Base-by-base conservation (phyloP, 1,140 invertebrate genomes). In the Rhizoglyphus robini region DNA sequence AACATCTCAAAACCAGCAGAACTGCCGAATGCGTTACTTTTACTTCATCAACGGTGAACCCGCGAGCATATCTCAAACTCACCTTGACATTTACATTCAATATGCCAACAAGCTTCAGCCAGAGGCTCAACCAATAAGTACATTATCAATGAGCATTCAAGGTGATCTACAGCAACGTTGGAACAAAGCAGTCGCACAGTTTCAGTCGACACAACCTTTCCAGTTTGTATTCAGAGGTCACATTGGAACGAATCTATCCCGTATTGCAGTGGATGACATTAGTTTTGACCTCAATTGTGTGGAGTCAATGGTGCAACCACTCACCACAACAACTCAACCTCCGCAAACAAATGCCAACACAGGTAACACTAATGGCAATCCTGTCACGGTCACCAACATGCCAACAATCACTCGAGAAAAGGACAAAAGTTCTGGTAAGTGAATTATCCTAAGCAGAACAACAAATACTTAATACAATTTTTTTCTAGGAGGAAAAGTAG, bases 211-310 rank as follows among this genome's bases (percentile, higher is more conserved):
- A 1, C 15, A n/a, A n/a, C 58, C 58, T 27, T 60, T 60, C 36
- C 58, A 60, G 29, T 60, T 60, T 60, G 27, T 60, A 4, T 29
- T 60, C 15, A 29, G 30, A 27, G 58, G 58, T 23, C 23, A n/a
- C n/a, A 34, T 60, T 29, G 27, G 15, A 27, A 11, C n/a, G 13
- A 29, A 34, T 11, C n/a, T n/a, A n/a, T 29, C 58, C n/a, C 58
- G 58, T 46, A 32, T 34, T n/a, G 58, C 58, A 34, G 29, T 60
- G 15, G 58, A 60, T 46, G 58, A 60, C 15, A 3, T 60, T 20
- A 60, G 29, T 15, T 60, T 23, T 46, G 58, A 29, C 29, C 2
- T 27, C 2, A 2, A 36, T 34, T 34, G 58, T 46, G 13, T n/a
- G 8, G 8, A 8, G 8, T 41, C 36, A 11, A 41, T 11, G 8